A percentile compares a stretch with the other conserved stretches of the same genome.
These are phyloP conservation scores for Xiphorhynchus erythropygius DNA, from an alignment of 2,797 vertebrate species.

Conservation along the genomic window DNA sequence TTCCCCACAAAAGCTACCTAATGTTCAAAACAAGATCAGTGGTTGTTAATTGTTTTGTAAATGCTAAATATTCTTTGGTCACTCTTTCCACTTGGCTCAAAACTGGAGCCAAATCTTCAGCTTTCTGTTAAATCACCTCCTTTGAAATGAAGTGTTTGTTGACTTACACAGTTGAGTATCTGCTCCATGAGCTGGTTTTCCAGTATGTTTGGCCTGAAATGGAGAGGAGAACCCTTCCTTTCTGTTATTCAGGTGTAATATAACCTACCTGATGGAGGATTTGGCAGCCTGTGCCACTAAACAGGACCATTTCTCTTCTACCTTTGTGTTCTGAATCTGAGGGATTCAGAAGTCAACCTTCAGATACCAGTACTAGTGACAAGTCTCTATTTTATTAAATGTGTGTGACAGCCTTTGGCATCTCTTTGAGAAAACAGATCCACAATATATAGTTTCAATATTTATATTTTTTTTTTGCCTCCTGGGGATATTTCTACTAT, in stretches of 20 bases:
- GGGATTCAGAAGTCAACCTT: background rate
- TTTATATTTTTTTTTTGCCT: background rate
- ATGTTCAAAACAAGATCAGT: background rate
- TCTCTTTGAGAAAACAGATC: background rate
- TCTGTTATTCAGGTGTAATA: background rate
- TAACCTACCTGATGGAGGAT: background rate
- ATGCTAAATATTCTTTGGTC: background rate
- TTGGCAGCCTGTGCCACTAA: background rate
- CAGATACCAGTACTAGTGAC: background rate
- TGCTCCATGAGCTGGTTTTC: background rate
- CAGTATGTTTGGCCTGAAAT: background rate
- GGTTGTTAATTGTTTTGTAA: background rate
- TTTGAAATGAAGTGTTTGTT: fast-evolving
- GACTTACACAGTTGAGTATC: background rate
- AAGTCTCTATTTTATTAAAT: background rate
- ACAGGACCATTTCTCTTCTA: background rate
- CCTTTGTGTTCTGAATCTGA: background rate
- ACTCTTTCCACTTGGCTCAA: background rate
- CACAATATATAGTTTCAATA: background rate
- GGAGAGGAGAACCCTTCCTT: background rate
- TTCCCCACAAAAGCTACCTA: background rate
- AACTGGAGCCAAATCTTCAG: background rate
- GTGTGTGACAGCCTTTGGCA: background rate
- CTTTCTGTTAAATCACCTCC: background rate
- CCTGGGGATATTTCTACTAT: background rate